phyloP scores from a whole-genome alignment of 2,888 invertebrate species.

The Lissocephala sabroskyi region DNA sequence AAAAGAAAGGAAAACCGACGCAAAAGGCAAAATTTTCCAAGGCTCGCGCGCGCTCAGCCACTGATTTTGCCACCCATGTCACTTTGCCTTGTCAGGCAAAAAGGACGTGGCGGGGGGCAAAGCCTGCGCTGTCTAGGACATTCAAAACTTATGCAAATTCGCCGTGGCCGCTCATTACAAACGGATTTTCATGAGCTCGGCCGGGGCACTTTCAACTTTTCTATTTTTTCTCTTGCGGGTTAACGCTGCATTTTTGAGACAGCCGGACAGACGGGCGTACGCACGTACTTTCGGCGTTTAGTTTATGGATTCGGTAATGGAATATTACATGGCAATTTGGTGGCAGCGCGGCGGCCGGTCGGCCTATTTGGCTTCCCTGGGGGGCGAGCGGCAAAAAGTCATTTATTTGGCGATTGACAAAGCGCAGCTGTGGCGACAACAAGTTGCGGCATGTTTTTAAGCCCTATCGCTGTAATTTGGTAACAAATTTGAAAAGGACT shows the following conservation, averaged over 20 bases:
- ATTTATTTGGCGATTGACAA: no score
- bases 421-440: no score
- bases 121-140: not conserved
- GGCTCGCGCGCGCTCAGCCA: slow-evolving; percentile 1
- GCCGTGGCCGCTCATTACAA: slow-evolving; percentile 1
- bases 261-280: slow-evolving; percentile 13
- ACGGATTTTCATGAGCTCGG: slow-evolving; percentile 2
- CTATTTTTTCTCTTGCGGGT: slow-evolving; percentile 1
- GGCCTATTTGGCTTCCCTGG: no score
- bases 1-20: slow-evolving; percentile 31
- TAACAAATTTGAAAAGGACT: no score
- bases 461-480: no score
- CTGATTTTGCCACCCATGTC: slow-evolving; percentile 2
- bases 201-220: not conserved
- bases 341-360: not conserved
- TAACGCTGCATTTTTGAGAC: not conserved
- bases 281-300: slow-evolving; percentile 38
- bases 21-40: slow-evolving; percentile 23
- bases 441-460: no score
- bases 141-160: slow-evolving; percentile 36
- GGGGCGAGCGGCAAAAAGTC: no score
- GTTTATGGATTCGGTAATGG: slow-evolving; percentile 32
- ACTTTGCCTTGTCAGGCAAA: slow-evolving; percentile 11
- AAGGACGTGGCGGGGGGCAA: slow-evolving; percentile 2
- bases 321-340: slow-evolving; percentile 12